Conservation (phyloP, 2,888 invertebrate genomes). For the Lasioglossum malachurum region DNA sequence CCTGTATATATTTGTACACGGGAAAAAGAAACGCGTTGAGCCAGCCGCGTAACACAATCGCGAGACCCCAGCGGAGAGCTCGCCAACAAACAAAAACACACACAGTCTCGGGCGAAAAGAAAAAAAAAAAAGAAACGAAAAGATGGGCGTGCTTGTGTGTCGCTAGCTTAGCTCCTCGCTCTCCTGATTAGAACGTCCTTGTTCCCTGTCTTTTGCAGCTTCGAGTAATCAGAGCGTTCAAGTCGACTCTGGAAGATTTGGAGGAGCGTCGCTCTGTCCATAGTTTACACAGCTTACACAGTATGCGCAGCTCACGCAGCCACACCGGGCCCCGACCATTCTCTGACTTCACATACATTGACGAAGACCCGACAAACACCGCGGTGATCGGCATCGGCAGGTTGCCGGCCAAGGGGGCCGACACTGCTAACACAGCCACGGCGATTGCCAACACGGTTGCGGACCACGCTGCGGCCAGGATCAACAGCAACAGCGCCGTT, state of each 20-base stretch:
- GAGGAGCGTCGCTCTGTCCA: conserved; percentile 99
- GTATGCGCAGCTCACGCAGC: conserved; percentile 92
- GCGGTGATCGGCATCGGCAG: conserved; percentile 66
- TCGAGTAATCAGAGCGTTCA: conserved; percentile 99
- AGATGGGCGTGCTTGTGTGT: conserved; percentile 80
- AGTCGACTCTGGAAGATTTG: conserved; percentile 99
- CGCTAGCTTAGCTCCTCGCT: conserved; percentile 83
- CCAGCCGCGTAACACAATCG: background rate
- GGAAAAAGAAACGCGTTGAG: background rate
- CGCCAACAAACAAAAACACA: conserved; percentile 2
- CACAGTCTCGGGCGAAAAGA: conserved; percentile 58
- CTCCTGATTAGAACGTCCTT: conserved; percentile 84
- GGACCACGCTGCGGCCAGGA: conserved; percentile 74
- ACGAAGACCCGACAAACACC: conserved; percentile 87
- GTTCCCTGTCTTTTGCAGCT: conserved; percentile 95
- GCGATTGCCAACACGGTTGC: conserved; percentile 83
- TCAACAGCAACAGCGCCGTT: conserved; percentile 74
- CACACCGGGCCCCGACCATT: conserved; percentile 91
- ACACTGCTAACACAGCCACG: conserved; percentile 85
- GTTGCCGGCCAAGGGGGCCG: conserved; percentile 86
- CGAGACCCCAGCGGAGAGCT: background rate
- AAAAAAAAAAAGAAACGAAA: conserved; percentile 34
- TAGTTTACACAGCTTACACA: conserved; percentile 97
- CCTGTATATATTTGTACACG: background rate
- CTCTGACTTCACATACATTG: conserved; percentile 94